Base-by-base conservation (phyloP, 2,113 vertebrate species). In the Corythaeola cristata region DNA sequence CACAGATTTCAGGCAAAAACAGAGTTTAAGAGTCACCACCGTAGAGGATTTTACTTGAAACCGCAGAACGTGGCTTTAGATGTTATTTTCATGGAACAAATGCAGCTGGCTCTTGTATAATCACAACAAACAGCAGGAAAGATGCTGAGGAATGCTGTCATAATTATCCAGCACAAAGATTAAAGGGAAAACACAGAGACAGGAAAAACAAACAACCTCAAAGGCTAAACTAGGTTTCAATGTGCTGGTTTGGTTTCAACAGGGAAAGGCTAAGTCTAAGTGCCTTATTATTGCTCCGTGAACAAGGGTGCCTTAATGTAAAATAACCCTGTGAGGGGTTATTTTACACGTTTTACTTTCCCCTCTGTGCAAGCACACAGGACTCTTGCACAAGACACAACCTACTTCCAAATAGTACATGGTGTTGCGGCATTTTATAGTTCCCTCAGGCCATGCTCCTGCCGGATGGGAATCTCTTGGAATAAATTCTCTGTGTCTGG, bases 91-190 rank as follows among this genome's bases (percentile, higher is more conserved):
- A 12, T 5, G 50, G 69, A 82, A 66, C 35, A 50, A 89, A 88
- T 11, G 44, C 84, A 73, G 84, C 79, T 0, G 3, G 59, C n/a
- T 91, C 85, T 91, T 76, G 47, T 89, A 79, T 92, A 88, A 95
- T 44, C 87, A 73, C 74, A 79, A 55, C 93, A 95, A 93, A 64
- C 77, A 96, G 92, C 91, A 89, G 89, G 87, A 66, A 82, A 75
- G 89, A 95, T 93, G 96, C 71, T 79, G 84, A 82, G 93, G 86
- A 96, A 95, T 78, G 92, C 50, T 94, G 91, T 62, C 53, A 60
- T 94, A 95, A 91, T 95, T 92, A 95, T 52, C 50, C 77, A 39
- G 80, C 47, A 47, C 26, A 33, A 87, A 88, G 84, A 95, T 94
- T 93, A 95, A 94, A 96, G 64, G 50, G 67, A 69, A 84, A 94